Evolutionary conservation across 2,888 invertebrate species (phyloP), one percentile per base, ranked within the genome.

Genomic region (Tipula lateralis): DNA sequence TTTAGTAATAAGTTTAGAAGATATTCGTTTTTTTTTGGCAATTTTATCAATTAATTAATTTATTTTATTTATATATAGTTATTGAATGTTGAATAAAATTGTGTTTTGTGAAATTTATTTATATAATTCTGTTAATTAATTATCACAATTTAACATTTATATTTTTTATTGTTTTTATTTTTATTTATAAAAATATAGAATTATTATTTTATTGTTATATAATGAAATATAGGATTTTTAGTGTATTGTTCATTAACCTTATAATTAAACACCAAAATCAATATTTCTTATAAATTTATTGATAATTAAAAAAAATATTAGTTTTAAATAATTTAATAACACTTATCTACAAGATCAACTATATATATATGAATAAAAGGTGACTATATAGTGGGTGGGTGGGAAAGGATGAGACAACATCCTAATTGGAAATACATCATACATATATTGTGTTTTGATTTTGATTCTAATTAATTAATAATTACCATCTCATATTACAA

Each of bases 181-280:
- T 66, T 66, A 66, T 66, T 66, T 66, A 66, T 66, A 66, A 66
- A 66, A 66, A 66, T 66, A 66, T 66, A 66, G 66, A 66, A 66
- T 66, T 66, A 66, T 66, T 66, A 16, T 50, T 36, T 50, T 50
- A 44, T 44, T 44, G 2, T 44, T 44, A 50, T 66, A 12, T 66
- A 66, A 5, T 32, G 24, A 66, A 66, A 50, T 50, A 50, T 24
- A 24, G 19, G 66, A 24, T 24, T 24, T 36, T 66, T 66, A 3
- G 1, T 24, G 19, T 66, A 4, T 66, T 9, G 66, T 1, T 66
- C 2, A n/a, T 44, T 50, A 50, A 50, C n/a, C n/a, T 50, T 50
- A 50, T 5, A 50, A n/a, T n/a, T 16, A 50, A 4, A 50, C 44
- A n/a, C 44, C 9, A 66, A 24, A 66, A 66, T 66, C 24, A 66